Base-by-base conservation (phyloP, 1,140 invertebrate genomes). In the Reticulitermes speratus region DNA sequence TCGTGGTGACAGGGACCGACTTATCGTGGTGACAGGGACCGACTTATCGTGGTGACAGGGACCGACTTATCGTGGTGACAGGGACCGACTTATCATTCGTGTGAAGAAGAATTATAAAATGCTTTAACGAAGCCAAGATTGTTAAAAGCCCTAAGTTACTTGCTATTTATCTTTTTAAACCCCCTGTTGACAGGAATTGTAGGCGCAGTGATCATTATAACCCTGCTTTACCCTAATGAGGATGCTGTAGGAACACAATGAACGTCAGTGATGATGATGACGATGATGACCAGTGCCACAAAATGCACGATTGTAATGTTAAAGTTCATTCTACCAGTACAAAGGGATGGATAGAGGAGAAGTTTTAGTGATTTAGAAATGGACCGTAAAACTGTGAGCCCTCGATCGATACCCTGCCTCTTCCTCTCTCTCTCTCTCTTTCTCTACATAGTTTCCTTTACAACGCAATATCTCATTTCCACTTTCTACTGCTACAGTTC, bases 301-400 rank as follows among this genome's bases (percentile, higher is more conserved):
- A 75, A 75, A 75, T 75, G 14, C 65, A 75, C n/a, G 65, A 75
- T 3, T 30, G 0, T 75, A 75, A 75, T 30, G 65, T 75, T 25
- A 75, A 30, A 25, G 65, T 75, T 75, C 65, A 30, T 38, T 38
- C 38, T 38, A 38, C 38, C 9, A 75, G 12, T 16, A 48, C 45
- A 81, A 11, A 14, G 82, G 21, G 44, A 32, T 38, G 82, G 82
- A 44, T 82, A 32, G 9, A 19, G 82, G 9, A 30, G 83, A 48
- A 52, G 83, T 30, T 32, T 30, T 55, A 59, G 30, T 84, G 83
- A 59, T 84, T 84, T 84, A 21, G 83, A 84, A 84, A 84, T 84
- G 45, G 48, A 52, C 83, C 83, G 19, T 84, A 84, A 84, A 84
- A 84, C 83, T 30, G 65, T 30, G n/a, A 11, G 25, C n/a, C 25